These are phyloP conservation scores for Synanthedon formicaeformis DNA, from an alignment of 2,888 invertebrate genomes.

Conservation along the genomic window DNA sequence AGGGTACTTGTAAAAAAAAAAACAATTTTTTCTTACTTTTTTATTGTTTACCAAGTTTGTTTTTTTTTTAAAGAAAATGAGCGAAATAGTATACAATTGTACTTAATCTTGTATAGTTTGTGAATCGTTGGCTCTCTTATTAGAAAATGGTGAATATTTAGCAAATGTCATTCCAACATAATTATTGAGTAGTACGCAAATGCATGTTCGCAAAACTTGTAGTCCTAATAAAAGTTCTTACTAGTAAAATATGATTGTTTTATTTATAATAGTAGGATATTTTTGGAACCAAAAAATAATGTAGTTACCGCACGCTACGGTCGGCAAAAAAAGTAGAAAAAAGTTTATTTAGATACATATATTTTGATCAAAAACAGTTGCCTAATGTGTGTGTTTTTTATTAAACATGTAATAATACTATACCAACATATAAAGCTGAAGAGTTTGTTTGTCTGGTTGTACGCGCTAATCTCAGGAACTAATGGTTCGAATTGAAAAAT, in stretches of 20 bases:
- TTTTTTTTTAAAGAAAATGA: not conserved
- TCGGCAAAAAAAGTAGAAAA: too few species aligned
- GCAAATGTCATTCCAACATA: conserved; percentile 14
- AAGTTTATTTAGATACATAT: too few species aligned
- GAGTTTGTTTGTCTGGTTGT: too few species aligned
- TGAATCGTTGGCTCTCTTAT: conserved; percentile 31
- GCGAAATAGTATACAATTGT: conserved; percentile 13
- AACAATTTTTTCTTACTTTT: conserved; percentile 12
- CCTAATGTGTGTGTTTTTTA: too few species aligned
- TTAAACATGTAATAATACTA: too few species aligned
- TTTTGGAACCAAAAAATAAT: too few species aligned
- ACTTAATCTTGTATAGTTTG: conserved; percentile 34
- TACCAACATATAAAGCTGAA: too few species aligned
- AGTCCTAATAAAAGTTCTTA: not conserved
- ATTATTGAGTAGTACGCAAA: conserved; percentile 2
- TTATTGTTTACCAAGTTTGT: not conserved
- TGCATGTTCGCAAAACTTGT: not conserved
- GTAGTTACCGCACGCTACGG: too few species aligned
- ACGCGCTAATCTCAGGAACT: too few species aligned
- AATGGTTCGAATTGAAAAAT: too few species aligned
- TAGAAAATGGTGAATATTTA: conserved; percentile 5
- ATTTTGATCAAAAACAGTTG: too few species aligned
- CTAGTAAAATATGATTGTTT: not conserved
- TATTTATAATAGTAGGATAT: too few species aligned
- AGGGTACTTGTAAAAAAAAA: not conserved